Evolutionary conservation across 2,113 vertebrate genomes (phyloP), one percentile per base, ranked within the genome.

Genomic region (Myodes glareolus): DNA sequence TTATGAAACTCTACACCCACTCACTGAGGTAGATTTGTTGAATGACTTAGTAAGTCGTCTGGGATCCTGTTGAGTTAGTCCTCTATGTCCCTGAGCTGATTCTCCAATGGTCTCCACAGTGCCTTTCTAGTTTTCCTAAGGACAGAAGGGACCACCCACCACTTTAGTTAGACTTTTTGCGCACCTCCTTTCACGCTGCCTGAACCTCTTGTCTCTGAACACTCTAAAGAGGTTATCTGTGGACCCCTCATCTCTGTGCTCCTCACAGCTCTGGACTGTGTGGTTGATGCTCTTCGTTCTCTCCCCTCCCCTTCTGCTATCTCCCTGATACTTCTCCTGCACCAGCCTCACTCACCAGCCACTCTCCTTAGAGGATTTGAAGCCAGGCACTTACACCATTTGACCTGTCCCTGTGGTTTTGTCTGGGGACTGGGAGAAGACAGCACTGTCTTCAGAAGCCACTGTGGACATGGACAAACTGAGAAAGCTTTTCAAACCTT

Each of bases 301-400:
- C 29, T 39, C 82, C 1, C 12, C 17, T 3, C 17, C 50, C 14
- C 29, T 78, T n/a, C 63, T 1, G 0, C 25, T 16, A 0, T 58
- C 16, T 88, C 21, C 36, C 6, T 33, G 88, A n/a, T 1, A 3
- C 42, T 12, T 16, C n/a, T 55, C 4, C 10, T 3, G 5, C 75
- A 39, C 47, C 23, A 4, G 13, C 23, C 36, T 63, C 21, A 8
- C 33, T 68, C 17, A 50, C 0, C 58, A 27, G 25, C 82, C 39
- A 5, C 47, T 92, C 42, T 31, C n/a, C 67, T 50, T 31, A 1
- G 7, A 33, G 58, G 82, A 8, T 27, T 50, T 52, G 25, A 27
- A 63, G 25, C 1, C 45, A 31, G 5, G 36, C 45, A n/a, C n/a
- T 70, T 63, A 39, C 29, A 31, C 31, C 55, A 52, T 65, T 80